Conservation (phyloP, 2,113 vertebrate species). For the Procapra przewalskii region DNA sequence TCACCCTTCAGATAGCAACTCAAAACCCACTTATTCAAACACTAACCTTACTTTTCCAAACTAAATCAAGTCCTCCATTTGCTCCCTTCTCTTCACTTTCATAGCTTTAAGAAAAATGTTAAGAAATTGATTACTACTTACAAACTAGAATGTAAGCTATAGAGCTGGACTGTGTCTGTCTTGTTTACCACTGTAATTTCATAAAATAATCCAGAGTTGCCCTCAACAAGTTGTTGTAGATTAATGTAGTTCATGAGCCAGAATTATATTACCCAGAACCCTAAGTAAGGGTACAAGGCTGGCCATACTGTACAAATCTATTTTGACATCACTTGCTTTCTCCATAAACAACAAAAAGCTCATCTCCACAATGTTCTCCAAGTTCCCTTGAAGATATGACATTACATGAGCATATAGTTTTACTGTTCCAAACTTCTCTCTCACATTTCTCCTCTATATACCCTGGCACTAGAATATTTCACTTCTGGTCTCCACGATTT, state of each 20-base stretch:
- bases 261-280: neutral
- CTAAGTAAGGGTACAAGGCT: neutral
- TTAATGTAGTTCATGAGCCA: constrained; percentile 6
- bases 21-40: neutral
- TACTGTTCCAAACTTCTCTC: constrained; percentile 4
- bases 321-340: constrained; percentile 9
- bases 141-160: neutral
- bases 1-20: neutral
- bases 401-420: neutral
- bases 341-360: neutral
- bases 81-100: neutral
- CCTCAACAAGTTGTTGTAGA: neutral
- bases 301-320: neutral
- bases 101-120: constrained; percentile 11
- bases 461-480: neutral
- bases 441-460: neutral
- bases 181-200: neutral
- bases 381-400: neutral
- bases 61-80: neutral
- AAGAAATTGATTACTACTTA: neutral
- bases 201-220: neutral
- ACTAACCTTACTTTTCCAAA: neutral
- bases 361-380: neutral
- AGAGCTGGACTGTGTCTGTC: neutral
- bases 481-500: neutral